Evolutionary conservation across 2,888 invertebrate species (phyloP).

Genomic region (Sisyra terminalis): DNA sequence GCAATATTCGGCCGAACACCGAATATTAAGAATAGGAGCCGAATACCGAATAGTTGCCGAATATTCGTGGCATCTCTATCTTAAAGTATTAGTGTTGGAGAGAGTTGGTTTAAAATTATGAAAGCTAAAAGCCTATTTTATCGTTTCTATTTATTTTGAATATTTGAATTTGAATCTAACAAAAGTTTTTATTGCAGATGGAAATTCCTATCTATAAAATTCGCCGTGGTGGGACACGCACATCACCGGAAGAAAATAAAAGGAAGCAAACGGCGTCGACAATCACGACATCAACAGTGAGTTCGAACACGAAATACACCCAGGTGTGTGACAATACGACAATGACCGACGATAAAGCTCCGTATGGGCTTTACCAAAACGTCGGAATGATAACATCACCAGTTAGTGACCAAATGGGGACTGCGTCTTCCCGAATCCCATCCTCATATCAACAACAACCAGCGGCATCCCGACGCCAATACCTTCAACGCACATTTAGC

Average conservation of each 20-base stretch:
- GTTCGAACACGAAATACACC: slow-evolving; percentile 3
- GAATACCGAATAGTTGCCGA: too few relatives aligned
- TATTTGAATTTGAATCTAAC: too few relatives aligned
- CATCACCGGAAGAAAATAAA: not conserved
- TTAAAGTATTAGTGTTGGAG: too few relatives aligned
- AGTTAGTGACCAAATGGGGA: not conserved
- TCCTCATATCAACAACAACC: slow-evolving; percentile 3
- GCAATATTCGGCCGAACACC: too few relatives aligned
- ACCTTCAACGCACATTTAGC: slow-evolving; percentile 6
- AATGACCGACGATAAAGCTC: slow-evolving; percentile 6
- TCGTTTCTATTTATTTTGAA: too few relatives aligned
- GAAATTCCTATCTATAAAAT: slow-evolving; percentile 2
- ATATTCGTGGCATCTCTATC: too few relatives aligned
- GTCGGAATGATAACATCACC: slow-evolving; percentile 4
- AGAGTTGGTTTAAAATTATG: too few relatives aligned
- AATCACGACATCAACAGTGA: not conserved
- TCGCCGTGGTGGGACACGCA: not conserved
- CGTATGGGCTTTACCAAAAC: slow-evolving; percentile 6
- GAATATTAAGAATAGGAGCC: too few relatives aligned
- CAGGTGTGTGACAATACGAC: slow-evolving; percentile 5
- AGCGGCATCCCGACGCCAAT: not conserved
- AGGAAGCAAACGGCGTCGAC: not conserved
- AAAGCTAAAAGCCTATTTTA: too few relatives aligned
- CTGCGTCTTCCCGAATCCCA: not conserved
- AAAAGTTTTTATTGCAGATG: not conserved